Evolutionary conservation across 2,113 vertebrate genomes (phyloP), one percentile per base, ranked within the genome.

Genomic region (Murina feae): DNA sequence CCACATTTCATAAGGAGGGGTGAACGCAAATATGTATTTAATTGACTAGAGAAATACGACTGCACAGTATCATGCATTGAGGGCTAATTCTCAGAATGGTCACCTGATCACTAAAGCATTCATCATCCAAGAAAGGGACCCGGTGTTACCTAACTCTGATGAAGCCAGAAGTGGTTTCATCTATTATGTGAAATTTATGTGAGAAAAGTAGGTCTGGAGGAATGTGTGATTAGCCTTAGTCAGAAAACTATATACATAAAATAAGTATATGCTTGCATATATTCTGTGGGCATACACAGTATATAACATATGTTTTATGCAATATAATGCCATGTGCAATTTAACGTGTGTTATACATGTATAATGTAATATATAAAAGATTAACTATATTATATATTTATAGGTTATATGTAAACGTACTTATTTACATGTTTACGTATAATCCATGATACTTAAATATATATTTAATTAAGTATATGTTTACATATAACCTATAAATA

Each of bases 21-120:
- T 6, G 30, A 25, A 32, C 65, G 4, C 42, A 55, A 16, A 30
- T 25, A 6, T 23, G 4, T 2, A 30, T 72, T n/a, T 28, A 37
- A 37, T 37, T 28, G 71, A 25, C 17, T 9, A 35, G 4, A 65
- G 80, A 74, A 75, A 47, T 23, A 37, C 0, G 49, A 51, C 20
- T 10, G 37, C 4, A 9, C 2, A 1, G 6, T 10, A 23, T 60
- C 25, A 1, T 74, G 51, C 17, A 20, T 0, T 25, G 30, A 39
- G 6, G 66, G 66, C 37, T 55, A 18, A 51, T 53, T 80, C 65
- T 75, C 63, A 60, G 68, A 68, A 63, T 32, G 58, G 49, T 60
- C 90, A 30, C 44, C 23, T 32, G 2, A 47, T 49, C 68, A 69
- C 82, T 2, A 2, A 60, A 58, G 82, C 14, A 32, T 37, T 32